Evolutionary conservation across 1,140 invertebrate species (phyloP).

Genomic region (Sinonovacula constricta): DNA sequence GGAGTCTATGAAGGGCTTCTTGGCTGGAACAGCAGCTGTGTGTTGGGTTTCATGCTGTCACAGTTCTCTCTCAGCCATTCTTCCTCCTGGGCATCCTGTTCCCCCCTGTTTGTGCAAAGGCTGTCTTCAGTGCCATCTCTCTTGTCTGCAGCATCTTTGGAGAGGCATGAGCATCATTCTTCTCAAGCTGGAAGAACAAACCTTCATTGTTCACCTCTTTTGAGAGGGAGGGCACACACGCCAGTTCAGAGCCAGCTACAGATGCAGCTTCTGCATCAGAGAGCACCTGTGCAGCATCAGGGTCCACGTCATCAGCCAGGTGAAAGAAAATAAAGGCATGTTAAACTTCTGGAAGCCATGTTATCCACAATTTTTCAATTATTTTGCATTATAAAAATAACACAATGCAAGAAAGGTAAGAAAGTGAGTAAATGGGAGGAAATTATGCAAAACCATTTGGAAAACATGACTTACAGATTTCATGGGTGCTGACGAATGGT

Average conservation of each 20-base stretch:
- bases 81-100: background rate
- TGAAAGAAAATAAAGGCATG: background rate
- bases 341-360: too few species aligned
- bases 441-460: constrained; percentile 15
- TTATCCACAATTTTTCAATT: too few species aligned
- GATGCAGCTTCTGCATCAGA: background rate
- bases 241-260: constrained; percentile 4
- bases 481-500: constrained; percentile 23
- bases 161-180: constrained; percentile 3
- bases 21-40: constrained; percentile 1
- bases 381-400: too few species aligned
- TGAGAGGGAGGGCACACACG: background rate
- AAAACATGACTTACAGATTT: constrained; percentile 58
- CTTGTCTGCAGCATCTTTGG: background rate
- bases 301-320: constrained; percentile 3
- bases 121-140: background rate
- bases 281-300: background rate
- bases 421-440: too few species aligned
- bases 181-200: constrained; percentile 6
- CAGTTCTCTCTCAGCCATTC: background rate
- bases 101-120: background rate
- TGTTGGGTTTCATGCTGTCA: constrained; percentile 21
- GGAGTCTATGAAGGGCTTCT: too few species aligned
- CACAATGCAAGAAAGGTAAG: background rate
- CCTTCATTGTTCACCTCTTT: background rate